Percentiles rank a stretch among this genome's conserved stretches.
Conservation (phyloP, 1,140 invertebrate genomes). For the Lucilia cuprina region DNA sequence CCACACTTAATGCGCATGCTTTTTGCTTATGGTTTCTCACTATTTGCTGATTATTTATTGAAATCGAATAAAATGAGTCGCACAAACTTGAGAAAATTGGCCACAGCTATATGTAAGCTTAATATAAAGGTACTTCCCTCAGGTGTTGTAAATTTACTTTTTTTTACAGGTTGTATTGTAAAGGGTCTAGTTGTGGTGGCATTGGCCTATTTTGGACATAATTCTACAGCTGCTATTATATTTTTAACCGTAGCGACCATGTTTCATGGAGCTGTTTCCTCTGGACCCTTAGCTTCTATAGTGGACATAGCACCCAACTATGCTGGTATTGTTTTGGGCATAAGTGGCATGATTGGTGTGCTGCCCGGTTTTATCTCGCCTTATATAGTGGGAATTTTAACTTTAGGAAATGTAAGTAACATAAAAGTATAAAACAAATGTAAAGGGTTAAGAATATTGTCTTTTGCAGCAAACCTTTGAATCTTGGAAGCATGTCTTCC, state of each 20-base stretch:
- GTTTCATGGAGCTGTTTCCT: constrained; percentile 71
- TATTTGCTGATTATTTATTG: constrained; percentile 70
- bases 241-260: constrained; percentile 70
- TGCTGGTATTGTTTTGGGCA: constrained; percentile 69
- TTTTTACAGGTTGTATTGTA: constrained; percentile 61
- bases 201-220: constrained; percentile 70
- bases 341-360: constrained; percentile 66
- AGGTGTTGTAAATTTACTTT: too few species aligned
- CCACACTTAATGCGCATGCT: constrained; percentile 71
- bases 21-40: constrained; percentile 69
- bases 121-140: neutral
- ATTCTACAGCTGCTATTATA: constrained; percentile 67
- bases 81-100: constrained; percentile 71
- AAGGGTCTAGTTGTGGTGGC: constrained; percentile 68
- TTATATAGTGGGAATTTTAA: constrained; percentile 68
- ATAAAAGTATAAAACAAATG: neutral
- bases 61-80: constrained; percentile 67
- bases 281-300: constrained; percentile 69
- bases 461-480: constrained; percentile 72
- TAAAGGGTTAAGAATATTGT: too few species aligned
- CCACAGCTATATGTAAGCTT: constrained; percentile 68
- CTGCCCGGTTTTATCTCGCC: constrained; percentile 69
- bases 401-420: constrained; percentile 68
- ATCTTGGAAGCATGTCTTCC: constrained; percentile 73
- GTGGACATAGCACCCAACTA: constrained; percentile 76